Evolutionary conservation across 1,140 invertebrate genomes (phyloP).

Genomic region (Zaprionus inermis): DNA sequence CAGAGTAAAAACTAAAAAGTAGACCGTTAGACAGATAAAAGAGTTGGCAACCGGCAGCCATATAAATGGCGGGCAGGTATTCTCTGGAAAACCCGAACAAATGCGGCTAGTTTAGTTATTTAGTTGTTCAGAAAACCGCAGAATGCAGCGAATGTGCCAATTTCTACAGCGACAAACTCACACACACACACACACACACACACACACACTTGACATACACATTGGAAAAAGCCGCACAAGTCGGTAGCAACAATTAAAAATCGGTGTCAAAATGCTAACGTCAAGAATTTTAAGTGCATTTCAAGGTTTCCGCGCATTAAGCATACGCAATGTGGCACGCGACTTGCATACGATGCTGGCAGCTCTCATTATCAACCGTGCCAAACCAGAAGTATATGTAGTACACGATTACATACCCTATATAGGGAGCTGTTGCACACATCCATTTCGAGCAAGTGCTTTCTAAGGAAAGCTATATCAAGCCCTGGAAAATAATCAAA

Average conservation of each 20-base stretch:
- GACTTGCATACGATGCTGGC: conserved; percentile 36
- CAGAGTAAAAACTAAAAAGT: background rate
- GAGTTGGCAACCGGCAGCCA: conserved; percentile 50
- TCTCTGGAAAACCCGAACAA: conserved; percentile 65
- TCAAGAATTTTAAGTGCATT: conserved; percentile 73
- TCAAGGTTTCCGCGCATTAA: conserved; percentile 65
- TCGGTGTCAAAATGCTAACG: conserved; percentile 72
- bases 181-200: background rate
- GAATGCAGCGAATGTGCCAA: conserved; percentile 71
- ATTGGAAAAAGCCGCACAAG: conserved; percentile 40
- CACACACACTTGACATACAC: background rate
- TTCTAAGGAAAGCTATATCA: no score
- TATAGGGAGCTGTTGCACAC: background rate
- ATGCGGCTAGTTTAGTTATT: conserved; percentile 63
- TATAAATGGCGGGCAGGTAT: conserved; percentile 56
- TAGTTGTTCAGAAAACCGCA: conserved; percentile 78
- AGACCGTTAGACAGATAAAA: background rate
- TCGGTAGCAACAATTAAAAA: conserved; percentile 67
- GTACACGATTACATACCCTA: background rate
- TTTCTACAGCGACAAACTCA: conserved; percentile 39
- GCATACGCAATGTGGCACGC: conserved; percentile 62
- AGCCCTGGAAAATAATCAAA: background rate
- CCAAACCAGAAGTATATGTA: background rate
- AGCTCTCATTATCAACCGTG: background rate
- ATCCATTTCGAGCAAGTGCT: no score